These are phyloP conservation scores for Pavo muticus DNA, from an alignment of 2,113 vertebrate species.

Conservation along the genomic window DNA sequence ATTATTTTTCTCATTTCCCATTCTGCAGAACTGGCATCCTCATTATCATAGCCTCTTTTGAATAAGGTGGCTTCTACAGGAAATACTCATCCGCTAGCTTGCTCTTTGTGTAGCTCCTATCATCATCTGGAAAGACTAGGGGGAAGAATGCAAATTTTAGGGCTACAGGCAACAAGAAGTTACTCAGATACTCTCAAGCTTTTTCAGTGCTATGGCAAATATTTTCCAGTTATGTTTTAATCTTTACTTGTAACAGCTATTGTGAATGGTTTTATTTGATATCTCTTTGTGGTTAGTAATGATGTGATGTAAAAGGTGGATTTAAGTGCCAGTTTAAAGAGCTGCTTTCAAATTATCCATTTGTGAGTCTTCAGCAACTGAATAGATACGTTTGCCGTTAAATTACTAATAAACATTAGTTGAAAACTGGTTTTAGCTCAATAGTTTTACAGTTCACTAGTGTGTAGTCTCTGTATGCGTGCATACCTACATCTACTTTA, in stretches of 20 bases:
- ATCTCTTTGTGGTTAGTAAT: conserved; percentile 14
- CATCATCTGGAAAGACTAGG: neutral
- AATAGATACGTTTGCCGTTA: neutral
- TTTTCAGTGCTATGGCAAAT: neutral
- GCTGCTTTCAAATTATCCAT: conserved; percentile 6
- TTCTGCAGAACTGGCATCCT: neutral
- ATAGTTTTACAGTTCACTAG: neutral
- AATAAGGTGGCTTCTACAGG: neutral
- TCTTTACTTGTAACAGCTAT: neutral
- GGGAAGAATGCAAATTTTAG: neutral
- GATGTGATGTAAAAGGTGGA: neutral
- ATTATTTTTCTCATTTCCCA: neutral
- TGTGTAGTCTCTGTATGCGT: neutral
- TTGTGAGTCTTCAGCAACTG: neutral
- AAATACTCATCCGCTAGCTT: neutral
- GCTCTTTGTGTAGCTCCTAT: neutral
- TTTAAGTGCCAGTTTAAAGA: conserved; percentile 8
- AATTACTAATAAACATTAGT: neutral
- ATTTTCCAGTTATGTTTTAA: neutral
- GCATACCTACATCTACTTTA: neutral
- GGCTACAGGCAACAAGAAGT: neutral
- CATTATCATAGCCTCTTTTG: neutral
- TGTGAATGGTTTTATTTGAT: neutral
- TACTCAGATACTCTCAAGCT: neutral
- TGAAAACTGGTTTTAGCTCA: neutral